Evolutionary conservation across 1,140 invertebrate genomes (phyloP), one percentile per base, ranked within the genome.

Genomic region (Antheraea pernyi): DNA sequence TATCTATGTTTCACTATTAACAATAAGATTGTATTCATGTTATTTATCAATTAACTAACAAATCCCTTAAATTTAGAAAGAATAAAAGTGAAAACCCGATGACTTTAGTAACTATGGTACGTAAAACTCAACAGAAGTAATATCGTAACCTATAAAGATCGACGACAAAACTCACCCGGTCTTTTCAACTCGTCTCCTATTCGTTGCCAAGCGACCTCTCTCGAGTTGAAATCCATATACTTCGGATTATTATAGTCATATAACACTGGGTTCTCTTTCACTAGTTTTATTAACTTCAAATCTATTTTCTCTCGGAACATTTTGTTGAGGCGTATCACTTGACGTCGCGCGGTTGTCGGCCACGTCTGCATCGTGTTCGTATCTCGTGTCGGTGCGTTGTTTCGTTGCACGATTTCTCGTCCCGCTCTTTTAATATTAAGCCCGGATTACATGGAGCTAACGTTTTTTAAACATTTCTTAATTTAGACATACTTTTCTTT

Each of bases 161-260:
- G 70, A 67, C 19, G 22, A 68, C 46, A 72, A 30, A 37, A 81
- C 84, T 84, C 61, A 91, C 89, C 88, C 16, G 89, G 82, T 22
- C 78, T 78, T 69, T 86, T 82, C 0, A 91, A 71, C 58, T 88
- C 85, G 67, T 91, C 89, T 10, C 89, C 89, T 19, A 91, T 91
- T 72, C 82, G 88, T 66, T 91, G 89, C 89, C 89, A 91, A 0
- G 86, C 81, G 39, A 91, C 89, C 68, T 91, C 89, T 0, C 89
- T 72, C 0, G 87, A 72, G 30, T 91, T 91, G 64, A 88, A 88
- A 68, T 91, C 88, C 84, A 89, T 89, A 68, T 91, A 91, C 48
- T 89, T 84, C 0, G 68, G 70, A 80, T 90, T 72, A 59, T 84
- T 86, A n/a, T 75, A 68, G 53, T 91, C 87, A 65, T 91, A 91